phyloP scores from a whole-genome alignment of 2,113 vertebrate genomes.

The Prolemur simus region DNA sequence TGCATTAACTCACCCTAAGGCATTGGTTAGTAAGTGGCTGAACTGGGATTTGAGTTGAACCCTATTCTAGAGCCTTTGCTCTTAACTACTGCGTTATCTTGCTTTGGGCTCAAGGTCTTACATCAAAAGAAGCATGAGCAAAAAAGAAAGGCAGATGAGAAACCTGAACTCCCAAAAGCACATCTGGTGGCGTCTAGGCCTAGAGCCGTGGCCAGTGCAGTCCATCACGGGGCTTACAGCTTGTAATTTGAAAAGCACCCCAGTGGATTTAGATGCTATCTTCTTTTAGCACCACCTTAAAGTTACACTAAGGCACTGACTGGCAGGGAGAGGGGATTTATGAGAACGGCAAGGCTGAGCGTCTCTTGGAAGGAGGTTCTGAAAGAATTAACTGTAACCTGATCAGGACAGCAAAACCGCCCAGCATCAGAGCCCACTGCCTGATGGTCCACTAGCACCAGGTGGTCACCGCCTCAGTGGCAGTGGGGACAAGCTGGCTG shows the following conservation, averaged over 20 bases:
- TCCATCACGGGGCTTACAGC: neutral
- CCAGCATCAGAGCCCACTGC: no score
- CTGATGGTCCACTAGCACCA: neutral
- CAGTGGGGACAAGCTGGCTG: neutral
- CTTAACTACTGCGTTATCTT: neutral
- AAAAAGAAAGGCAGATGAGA: neutral
- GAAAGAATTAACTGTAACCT: constrained; percentile 10
- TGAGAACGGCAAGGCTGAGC: neutral
- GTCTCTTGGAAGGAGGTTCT: neutral
- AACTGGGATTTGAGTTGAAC: neutral
- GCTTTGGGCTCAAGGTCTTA: neutral
- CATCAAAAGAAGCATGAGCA: neutral
- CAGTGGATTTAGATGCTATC: neutral
- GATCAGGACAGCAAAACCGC: neutral
- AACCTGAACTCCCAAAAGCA: neutral
- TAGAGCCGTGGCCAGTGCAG: fast-evolving
- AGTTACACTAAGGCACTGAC: neutral
- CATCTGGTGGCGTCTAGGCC: neutral
- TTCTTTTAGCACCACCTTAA: constrained; percentile 15
- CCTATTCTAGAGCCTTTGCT: neutral
- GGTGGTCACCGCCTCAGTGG: neutral
- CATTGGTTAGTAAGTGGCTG: neutral
- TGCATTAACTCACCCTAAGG: neutral
- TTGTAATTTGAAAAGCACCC: neutral
- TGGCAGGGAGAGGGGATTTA: neutral